A percentile compares a stretch with the other conserved stretches of the same genome.
Conservation (phyloP, 1,140 invertebrate species). For the Caenorhabditis brenneri region DNA sequence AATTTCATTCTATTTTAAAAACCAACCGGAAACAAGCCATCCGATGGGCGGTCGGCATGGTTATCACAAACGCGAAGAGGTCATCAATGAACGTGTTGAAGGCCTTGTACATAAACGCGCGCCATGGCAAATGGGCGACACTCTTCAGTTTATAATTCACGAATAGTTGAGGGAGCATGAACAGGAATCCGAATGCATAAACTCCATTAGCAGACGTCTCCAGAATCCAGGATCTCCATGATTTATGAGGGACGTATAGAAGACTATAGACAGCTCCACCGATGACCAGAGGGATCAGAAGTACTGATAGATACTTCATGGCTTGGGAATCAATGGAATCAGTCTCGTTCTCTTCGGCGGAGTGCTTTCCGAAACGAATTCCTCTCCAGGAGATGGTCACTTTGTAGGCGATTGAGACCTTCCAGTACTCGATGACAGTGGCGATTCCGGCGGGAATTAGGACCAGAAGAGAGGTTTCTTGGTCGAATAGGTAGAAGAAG, state of each 20-base stretch:
- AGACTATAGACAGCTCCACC: slow-evolving; percentile 86
- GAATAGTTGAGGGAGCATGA: slow-evolving; percentile 97
- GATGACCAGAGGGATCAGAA: slow-evolving; percentile 88
- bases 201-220: slow-evolving; percentile 93
- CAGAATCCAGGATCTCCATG: slow-evolving; percentile 96
- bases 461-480: slow-evolving; percentile 88
- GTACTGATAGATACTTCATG: slow-evolving; percentile 85
- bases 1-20: no score
- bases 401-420: slow-evolving; percentile 48
- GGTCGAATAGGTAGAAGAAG: slow-evolving; percentile 89
- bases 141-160: slow-evolving; percentile 98
- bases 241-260: slow-evolving; percentile 86
- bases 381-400: slow-evolving; percentile 29
- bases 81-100: slow-evolving; percentile 99
- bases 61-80: slow-evolving; percentile 97
- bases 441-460: slow-evolving; percentile 85
- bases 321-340: slow-evolving; percentile 83
- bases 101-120: slow-evolving; percentile 97
- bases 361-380: slow-evolving; percentile 71
- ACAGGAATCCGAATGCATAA: slow-evolving; percentile 96
- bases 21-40: slow-evolving; percentile 83
- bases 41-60: slow-evolving; percentile 94
- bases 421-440: slow-evolving; percentile 80
- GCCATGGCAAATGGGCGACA: slow-evolving; percentile 97
- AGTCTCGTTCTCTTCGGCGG: slow-evolving; percentile 80